Evolutionary conservation across 1,140 invertebrate species (phyloP).

Genomic region (Drosophila asahinai): DNA sequence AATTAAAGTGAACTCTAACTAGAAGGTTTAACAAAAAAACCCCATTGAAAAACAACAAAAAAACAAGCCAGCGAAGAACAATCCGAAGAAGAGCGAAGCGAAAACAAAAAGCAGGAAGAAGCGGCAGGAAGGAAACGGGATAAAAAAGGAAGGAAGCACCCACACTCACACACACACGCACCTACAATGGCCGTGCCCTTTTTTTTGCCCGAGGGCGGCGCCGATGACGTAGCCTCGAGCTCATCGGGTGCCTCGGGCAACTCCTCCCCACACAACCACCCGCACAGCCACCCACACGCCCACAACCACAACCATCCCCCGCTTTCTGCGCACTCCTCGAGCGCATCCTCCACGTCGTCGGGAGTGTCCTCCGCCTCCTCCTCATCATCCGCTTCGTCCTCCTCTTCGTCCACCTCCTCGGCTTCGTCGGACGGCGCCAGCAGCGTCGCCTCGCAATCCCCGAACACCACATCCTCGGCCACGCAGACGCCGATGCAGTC

Average conservation of each 20-base stretch:
- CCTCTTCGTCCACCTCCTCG: constrained; percentile 55
- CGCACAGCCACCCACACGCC: constrained; percentile 18
- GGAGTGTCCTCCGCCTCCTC: constrained; percentile 61
- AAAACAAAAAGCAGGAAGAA: constrained; percentile 39
- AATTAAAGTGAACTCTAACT: constrained; percentile 70
- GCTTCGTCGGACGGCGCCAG: constrained; percentile 73
- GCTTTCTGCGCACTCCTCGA: constrained; percentile 43
- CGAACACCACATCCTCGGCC: constrained; percentile 82
- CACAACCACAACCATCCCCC: constrained; percentile 23
- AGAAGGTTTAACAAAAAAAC: constrained; percentile 26
- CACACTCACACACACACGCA: constrained; percentile 29
- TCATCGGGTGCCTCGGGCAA: constrained; percentile 63
- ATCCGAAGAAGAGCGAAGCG: constrained; percentile 37
- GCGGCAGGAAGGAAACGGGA: constrained; percentile 38
- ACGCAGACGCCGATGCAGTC: constrained; percentile 85
- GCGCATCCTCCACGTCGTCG: constrained; percentile 61
- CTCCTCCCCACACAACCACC: constrained; percentile 47
- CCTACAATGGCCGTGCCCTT: constrained; percentile 83
- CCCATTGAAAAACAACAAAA: constrained; percentile 22
- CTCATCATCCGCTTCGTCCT: constrained; percentile 54
- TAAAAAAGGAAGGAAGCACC: constrained; percentile 32
- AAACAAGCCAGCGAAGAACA: constrained; percentile 39
- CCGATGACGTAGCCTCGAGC: constrained; percentile 76
- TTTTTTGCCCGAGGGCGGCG: constrained; percentile 80
- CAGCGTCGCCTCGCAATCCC: constrained; percentile 76